Evolutionary conservation across 1,140 invertebrate species (phyloP).

Genomic region (Linepithema humile): DNA sequence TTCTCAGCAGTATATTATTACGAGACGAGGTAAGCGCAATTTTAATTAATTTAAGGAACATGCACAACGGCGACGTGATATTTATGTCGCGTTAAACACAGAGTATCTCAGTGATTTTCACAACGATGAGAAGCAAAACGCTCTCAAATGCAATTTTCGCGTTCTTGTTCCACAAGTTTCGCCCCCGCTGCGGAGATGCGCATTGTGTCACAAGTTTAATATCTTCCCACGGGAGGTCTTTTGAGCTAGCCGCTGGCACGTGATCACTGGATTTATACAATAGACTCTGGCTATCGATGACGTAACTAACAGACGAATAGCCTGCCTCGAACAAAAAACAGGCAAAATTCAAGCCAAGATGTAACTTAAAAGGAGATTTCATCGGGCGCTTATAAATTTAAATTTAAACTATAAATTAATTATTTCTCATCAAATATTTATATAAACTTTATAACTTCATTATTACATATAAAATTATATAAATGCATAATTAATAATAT

Average conservation of each 20-base stretch:
- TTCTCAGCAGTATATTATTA: conserved; percentile 25
- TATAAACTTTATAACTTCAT: no score
- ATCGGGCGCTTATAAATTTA: background rate
- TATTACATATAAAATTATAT: no score
- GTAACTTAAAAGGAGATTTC: conserved; percentile 8
- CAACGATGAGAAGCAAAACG: background rate
- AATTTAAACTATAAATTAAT: conserved; percentile 16
- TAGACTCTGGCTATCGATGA: conserved; percentile 75
- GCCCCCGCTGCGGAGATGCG: background rate
- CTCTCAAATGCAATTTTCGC: conserved; percentile 30
- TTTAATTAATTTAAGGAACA: conserved; percentile 16
- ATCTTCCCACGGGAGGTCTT: conserved; percentile 76
- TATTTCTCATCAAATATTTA: background rate
- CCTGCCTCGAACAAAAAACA: background rate
- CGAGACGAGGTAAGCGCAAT: background rate
- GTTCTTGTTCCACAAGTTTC: conserved; percentile 50
- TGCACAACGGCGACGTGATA: background rate
- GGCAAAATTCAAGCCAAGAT: background rate
- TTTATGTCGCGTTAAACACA: background rate
- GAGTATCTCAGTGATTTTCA: conserved; percentile 2
- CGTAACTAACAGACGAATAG: conserved; percentile 46
- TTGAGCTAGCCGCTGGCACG: conserved; percentile 74
- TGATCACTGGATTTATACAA: conserved; percentile 79
- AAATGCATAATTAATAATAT: no score
- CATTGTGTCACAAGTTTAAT: conserved; percentile 76